Evolutionary conservation across 2,888 invertebrate species (phyloP), one percentile per base, ranked within the genome.

Genomic region (Phyto melanocephala): DNA sequence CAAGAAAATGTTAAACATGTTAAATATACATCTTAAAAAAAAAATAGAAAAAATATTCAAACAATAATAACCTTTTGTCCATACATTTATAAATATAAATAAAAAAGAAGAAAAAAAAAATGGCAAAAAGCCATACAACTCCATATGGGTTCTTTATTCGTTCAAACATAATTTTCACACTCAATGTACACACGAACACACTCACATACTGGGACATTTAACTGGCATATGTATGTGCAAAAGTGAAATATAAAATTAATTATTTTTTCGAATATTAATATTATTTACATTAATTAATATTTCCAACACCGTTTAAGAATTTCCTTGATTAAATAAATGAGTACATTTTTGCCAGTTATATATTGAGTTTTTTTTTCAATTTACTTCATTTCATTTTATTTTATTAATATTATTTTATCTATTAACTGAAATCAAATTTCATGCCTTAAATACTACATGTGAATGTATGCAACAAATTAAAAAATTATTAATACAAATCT

Each of bases 331-430:
- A n/a, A 10, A 40, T 65, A 63, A 72, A 67, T 72, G 50, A 65
- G 72, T 72, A 20, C 65, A 42, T 50, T 71, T 71, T 54, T 56
- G 28, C n/a, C 24, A 22, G 35, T 13, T 45, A 28, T 5, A 28
- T 6, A 28, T 28, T 28, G 6, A 28, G 28, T 28, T 3, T 6
- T 28, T 28, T 28, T 5, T 3, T 28, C 6, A 5, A 5, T 28
- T 28, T 28, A 5, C 28, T 28, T 28, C 3, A 28, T 5, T 28
- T 28, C n/a, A 5, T 22, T 60, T 37, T 15, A 54, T 68, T 70
- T 77, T 77, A 68, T 54, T 70, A 70, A 62, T 77, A 77, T 33
- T 1, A 68, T 70, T 58, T 70, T 62, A 68, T 68, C 67, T 62
- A 45, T 68, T n/a, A 52, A 71, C 65, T 10, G 47, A 65, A 72